Conservation (phyloP, 2,113 vertebrate species). For the Notechis scutatus region DNA sequence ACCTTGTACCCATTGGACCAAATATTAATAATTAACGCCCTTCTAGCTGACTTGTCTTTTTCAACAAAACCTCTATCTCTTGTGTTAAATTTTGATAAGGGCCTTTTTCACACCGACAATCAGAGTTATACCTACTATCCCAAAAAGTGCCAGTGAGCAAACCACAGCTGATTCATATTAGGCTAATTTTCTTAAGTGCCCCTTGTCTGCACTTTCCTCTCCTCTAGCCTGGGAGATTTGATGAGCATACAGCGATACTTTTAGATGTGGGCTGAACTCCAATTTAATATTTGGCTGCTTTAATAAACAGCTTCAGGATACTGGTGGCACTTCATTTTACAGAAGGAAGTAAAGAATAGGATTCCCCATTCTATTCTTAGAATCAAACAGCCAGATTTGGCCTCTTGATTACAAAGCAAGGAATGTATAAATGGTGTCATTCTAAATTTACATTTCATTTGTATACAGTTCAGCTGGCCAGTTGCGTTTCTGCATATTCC, state of each 20-base stretch:
- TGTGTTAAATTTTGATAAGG: not conserved
- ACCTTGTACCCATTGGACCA: constrained; percentile 7
- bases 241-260: constrained; percentile 46
- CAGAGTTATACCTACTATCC: not conserved
- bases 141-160: not conserved
- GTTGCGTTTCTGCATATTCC: constrained; percentile 30
- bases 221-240: constrained; percentile 5
- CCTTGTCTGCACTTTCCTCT: not conserved
- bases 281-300: constrained; percentile 59
- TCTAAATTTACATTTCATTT: constrained; percentile 61
- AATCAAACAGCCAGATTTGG: constrained; percentile 56
- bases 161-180: constrained; percentile 47
- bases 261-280: constrained; percentile 59
- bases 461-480: constrained; percentile 44
- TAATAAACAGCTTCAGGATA: constrained; percentile 53
- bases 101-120: constrained; percentile 1
- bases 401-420: constrained; percentile 61
- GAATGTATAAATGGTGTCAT: constrained; percentile 58
- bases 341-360: constrained; percentile 45
- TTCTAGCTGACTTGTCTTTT: not conserved
- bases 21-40: not conserved
- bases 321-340: constrained; percentile 54
- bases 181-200: constrained; percentile 24
- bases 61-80: not conserved
- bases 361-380: constrained; percentile 68